Base-by-base conservation (phyloP, 2,797 vertebrate species). In the Potorous gilbertii region DNA sequence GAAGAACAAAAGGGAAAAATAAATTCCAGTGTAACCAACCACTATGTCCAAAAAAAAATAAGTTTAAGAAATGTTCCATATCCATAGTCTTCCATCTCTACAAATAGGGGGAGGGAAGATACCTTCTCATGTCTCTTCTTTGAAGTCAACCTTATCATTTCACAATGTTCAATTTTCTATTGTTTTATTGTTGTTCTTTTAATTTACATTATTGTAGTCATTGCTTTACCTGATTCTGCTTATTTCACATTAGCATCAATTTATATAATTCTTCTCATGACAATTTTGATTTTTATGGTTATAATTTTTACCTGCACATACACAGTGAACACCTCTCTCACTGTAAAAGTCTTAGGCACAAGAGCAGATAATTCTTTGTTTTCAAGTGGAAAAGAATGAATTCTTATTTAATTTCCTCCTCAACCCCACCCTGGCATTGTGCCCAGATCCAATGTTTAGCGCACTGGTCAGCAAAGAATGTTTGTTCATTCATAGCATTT, bases 401-500 rank as follows among this genome's bases (percentile, higher is more conserved):
- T 93, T 96, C 9, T 50, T 91, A 96, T 81, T 95, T 18, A 94
- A 29, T 50, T 87, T 87, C 40, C 40, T 87, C 24, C 40, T 87
- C 8, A 27, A 87, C 21, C 40, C 6, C 40, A 46, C 21, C 40
- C 40, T 87, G 74, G 74, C 27, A 52, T 81, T 92, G 46, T 55
- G 54, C 31, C 34, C 94, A 95, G 95, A 57, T 5, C 91, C 24
- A 29, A 34, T 40, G 31, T 89, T 94, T 90, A 94, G 50, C n/a
- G 94, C 24, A 93, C 6, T 40, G 12, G 74, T 93, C 93, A 59
- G 91, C 16, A 12, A 28, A 95, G 21, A 92, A 92, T 90, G 18
- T 40, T 94, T 90, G 12, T 28, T 95, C 92, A 93, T 95, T 93
- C 91, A 92, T 31, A 94, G 28, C 1, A 28, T 92, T 89, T 95